Conservation (phyloP, 2,113 vertebrate species). For the Ploceus nigricollis region DNA sequence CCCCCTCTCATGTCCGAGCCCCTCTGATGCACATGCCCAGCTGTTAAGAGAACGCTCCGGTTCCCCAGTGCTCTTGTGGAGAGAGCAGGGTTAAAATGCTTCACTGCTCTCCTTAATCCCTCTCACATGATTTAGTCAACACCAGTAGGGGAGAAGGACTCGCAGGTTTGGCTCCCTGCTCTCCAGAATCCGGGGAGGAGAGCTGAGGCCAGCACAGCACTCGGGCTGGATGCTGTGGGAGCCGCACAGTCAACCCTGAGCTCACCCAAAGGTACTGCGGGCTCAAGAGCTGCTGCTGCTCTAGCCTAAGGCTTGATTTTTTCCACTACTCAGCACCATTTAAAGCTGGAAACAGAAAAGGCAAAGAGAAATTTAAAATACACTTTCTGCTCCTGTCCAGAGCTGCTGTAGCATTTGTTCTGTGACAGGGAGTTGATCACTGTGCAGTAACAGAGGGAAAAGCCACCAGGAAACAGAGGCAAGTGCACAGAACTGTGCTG, state of each 20-base stretch:
- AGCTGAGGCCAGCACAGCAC: neutral
- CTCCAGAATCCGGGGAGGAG: neutral
- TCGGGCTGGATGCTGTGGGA: neutral
- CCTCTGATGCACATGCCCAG: neutral
- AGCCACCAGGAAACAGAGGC: neutral
- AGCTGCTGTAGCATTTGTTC: neutral
- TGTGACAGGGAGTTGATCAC: neutral
- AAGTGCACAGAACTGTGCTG: no score
- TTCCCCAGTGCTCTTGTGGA: neutral
- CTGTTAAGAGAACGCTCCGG: neutral
- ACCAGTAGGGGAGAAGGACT: neutral
- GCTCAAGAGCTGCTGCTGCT: neutral
- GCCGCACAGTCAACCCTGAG: neutral
- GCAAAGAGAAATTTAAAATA: neutral
- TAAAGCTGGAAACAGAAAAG: neutral
- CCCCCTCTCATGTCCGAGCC: neutral
- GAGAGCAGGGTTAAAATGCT: constrained; percentile 26
- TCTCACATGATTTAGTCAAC: constrained; percentile 17
- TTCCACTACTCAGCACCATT: neutral
- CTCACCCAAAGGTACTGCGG: neutral
- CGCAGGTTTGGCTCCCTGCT: neutral
- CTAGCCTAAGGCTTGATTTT: neutral
- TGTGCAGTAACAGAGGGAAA: neutral
- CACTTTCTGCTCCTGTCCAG: neutral
- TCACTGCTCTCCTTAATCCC: neutral